phyloP scores from a whole-genome alignment of 2,888 invertebrate genomes.

The Acrobasis consociella region DNA sequence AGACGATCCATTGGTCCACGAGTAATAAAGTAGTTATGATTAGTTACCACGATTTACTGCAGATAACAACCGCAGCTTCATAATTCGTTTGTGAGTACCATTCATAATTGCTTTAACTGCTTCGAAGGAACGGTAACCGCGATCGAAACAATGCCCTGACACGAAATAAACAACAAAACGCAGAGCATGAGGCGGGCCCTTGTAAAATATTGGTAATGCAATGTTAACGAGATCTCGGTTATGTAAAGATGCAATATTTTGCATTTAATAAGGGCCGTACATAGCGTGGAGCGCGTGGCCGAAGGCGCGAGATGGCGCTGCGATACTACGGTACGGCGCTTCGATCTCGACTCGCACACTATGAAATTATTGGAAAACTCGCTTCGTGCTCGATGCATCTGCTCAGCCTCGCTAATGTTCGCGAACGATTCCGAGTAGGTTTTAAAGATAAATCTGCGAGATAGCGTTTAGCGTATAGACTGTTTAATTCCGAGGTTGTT shows the following conservation, averaged over 20 bases:
- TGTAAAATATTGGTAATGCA: slow-evolving; percentile 71
- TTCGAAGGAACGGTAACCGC: slow-evolving; percentile 5
- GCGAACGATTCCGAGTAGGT: slow-evolving; percentile 69
- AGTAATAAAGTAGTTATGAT: slow-evolving; percentile 5
- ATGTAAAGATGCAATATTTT: slow-evolving; percentile 75
- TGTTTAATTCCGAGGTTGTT: slow-evolving; percentile 29
- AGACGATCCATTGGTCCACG: neutral
- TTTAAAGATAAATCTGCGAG: slow-evolving; percentile 72
- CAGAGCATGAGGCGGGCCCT: slow-evolving; percentile 48
- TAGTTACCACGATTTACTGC: neutral
- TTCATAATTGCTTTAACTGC: slow-evolving; percentile 17
- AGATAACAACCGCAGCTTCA: neutral
- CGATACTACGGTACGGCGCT: slow-evolving; percentile 56
- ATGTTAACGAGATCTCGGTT: slow-evolving; percentile 73
- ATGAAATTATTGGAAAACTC: slow-evolving; percentile 80
- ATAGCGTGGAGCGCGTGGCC: slow-evolving; percentile 65
- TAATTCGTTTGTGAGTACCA: slow-evolving; percentile 5
- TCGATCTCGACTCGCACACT: slow-evolving; percentile 66
- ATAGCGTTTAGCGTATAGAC: slow-evolving; percentile 56
- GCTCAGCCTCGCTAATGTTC: slow-evolving; percentile 57
- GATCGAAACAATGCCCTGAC: slow-evolving; percentile 17
- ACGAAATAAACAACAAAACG: slow-evolving; percentile 41
- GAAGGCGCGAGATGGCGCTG: slow-evolving; percentile 67
- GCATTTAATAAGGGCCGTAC: slow-evolving; percentile 76
- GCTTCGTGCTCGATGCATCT: slow-evolving; percentile 78